A percentile compares a stretch with the other conserved stretches of the same genome.
Evolutionary conservation across 2,888 invertebrate genomes (phyloP).

Genomic region (Papilio elwesi): DNA sequence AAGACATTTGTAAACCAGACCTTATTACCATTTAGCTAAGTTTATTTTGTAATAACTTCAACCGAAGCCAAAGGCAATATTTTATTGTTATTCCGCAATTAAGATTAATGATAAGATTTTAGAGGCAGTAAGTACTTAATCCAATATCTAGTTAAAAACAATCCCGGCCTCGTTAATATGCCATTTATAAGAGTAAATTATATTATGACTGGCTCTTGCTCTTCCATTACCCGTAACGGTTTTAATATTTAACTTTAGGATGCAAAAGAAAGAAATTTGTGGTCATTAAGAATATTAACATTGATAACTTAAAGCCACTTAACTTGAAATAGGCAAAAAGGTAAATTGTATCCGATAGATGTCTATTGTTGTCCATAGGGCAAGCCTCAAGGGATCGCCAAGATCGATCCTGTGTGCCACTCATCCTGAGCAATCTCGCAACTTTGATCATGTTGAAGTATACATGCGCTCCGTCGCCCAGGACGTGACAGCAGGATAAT

Average conservation of each 20-base stretch:
- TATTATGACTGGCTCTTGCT: conserved; percentile 59
- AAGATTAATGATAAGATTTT: conserved; percentile 83
- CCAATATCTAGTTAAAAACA: conserved; percentile 79
- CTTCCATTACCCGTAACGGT: conserved; percentile 50
- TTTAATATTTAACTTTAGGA: conserved; percentile 12
- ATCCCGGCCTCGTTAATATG: conserved; percentile 66
- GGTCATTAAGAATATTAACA: too few relatives aligned
- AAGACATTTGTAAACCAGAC: conserved; percentile 57
- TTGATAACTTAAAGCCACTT: too few relatives aligned
- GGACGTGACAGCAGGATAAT: too few relatives aligned
- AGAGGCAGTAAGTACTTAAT: conserved; percentile 82
- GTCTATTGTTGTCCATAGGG: too few relatives aligned
- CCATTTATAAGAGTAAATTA: conserved; percentile 71
- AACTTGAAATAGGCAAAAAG: too few relatives aligned
- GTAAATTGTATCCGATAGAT: too few relatives aligned
- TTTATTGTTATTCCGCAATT: conserved; percentile 84
- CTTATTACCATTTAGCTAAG: conserved; percentile 60
- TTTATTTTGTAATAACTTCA: conserved; percentile 56
- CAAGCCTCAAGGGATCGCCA: too few relatives aligned
- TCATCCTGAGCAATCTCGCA: too few relatives aligned
- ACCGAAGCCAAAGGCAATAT: conserved; percentile 70
- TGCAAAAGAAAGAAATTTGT: too few relatives aligned
- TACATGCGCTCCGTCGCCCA: too few relatives aligned
- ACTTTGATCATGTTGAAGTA: too few relatives aligned
- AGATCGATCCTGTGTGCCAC: too few relatives aligned